Evolutionary conservation across 1,140 invertebrate genomes (phyloP).

Genomic region (Antheraea pernyi): DNA sequence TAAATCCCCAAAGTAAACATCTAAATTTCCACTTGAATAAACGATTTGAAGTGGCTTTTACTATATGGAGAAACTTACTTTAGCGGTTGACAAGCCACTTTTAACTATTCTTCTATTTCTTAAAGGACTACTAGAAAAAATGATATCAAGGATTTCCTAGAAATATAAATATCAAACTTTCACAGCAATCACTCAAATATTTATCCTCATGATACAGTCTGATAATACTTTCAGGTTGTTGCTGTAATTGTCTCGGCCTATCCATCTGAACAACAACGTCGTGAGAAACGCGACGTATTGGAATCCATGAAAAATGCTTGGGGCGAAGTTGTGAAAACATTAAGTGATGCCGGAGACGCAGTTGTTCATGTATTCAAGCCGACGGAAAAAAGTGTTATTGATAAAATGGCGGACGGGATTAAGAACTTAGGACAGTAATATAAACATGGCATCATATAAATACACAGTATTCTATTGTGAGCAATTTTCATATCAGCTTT

Average conservation of each 20-base stretch:
- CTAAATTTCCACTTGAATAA: too few relatives aligned
- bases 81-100: too few relatives aligned
- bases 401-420: conserved; percentile 59
- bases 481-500: background rate
- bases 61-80: too few relatives aligned
- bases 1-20: too few relatives aligned
- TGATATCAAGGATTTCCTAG: too few relatives aligned
- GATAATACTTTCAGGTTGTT: conserved; percentile 37
- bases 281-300: conserved; percentile 59
- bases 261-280: conserved; percentile 22
- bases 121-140: too few relatives aligned
- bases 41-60: too few relatives aligned
- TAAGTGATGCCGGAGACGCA: conserved; percentile 57
- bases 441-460: background rate
- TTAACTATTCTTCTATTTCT: too few relatives aligned
- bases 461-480: background rate
- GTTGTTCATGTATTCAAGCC: conserved; percentile 66
- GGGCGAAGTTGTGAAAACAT: conserved; percentile 57
- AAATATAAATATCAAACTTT: too few relatives aligned
- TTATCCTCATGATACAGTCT: background rate
- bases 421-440: conserved; percentile 47
- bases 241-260: conserved; percentile 31
- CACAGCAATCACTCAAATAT: background rate
- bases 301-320: conserved; percentile 66
- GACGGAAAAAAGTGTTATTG: conserved; percentile 58